Conservation (phyloP, 1,140 invertebrate species). For the Diachasma alloeum region DNA sequence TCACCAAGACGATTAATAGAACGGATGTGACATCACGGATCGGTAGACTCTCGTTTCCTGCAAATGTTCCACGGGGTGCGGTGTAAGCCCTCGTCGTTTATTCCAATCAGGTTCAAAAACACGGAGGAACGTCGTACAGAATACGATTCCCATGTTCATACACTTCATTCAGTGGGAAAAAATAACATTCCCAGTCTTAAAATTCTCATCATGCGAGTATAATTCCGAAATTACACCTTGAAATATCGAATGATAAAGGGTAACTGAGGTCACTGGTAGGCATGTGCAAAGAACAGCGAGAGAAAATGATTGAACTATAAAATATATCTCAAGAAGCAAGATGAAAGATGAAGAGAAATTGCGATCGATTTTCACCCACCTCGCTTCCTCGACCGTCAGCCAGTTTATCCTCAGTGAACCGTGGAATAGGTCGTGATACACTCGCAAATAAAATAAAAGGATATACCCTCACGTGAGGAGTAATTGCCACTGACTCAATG, state of each 20-base stretch:
- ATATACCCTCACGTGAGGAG: neutral
- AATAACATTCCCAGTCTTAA: neutral
- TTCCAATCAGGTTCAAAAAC: slow-evolving; percentile 4
- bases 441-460: neutral
- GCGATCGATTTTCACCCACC: neutral
- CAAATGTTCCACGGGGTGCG: slow-evolving; percentile 16
- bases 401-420: neutral
- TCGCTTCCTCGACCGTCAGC: neutral
- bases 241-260: neutral
- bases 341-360: neutral
- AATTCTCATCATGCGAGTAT: neutral
- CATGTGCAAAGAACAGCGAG: too few relatives aligned
- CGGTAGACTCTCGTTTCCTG: slow-evolving; percentile 46
- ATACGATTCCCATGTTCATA: slow-evolving; percentile 1
- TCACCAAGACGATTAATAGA: slow-evolving; percentile 41
- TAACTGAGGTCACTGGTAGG: too few relatives aligned
- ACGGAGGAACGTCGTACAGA: neutral
- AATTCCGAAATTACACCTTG: neutral
- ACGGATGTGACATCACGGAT: slow-evolving; percentile 51
- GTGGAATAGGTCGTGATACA: neutral
- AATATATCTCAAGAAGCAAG: too few relatives aligned
- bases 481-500: neutral
- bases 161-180: neutral
- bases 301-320: too few relatives aligned
- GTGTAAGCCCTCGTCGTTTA: neutral